Percentiles rank a stretch among this genome's conserved stretches.
Evolutionary conservation across 1,140 invertebrate genomes (phyloP).

Genomic region (Neuroterus valhalla): DNA sequence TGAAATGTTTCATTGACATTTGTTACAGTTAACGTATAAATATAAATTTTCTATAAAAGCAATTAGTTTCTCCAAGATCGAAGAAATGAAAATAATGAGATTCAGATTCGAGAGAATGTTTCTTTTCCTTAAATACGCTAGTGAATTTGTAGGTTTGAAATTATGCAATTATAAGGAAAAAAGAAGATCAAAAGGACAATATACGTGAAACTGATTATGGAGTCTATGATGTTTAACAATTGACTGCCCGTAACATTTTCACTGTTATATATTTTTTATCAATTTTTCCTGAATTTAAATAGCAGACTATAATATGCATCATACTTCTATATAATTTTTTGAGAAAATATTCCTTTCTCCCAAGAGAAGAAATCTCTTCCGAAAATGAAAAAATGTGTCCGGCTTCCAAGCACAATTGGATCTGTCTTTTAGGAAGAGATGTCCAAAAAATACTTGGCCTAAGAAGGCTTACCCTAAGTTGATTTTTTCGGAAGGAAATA

Average conservation of each 20-base stretch:
- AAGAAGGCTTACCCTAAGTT: no score
- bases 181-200: no score
- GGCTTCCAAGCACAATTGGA: no score
- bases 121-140: background rate
- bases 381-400: no score
- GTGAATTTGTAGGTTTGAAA: background rate
- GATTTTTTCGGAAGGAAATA: no score
- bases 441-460: no score
- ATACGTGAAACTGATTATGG: background rate
- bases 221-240: background rate
- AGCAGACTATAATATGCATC: no score
- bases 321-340: no score
- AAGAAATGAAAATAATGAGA: background rate
- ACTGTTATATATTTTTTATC: background rate
- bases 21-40: background rate
- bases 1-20: no score
- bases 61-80: background rate
- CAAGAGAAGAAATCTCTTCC: no score
- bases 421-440: no score
- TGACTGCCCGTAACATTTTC: background rate
- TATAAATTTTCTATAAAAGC: background rate
- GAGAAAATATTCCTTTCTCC: no score
- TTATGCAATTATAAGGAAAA: constrained; percentile 13
- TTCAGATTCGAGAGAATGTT: constrained; percentile 5
- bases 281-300: background rate